Conservation (phyloP, 2,888 invertebrate genomes). For the Odiellus spinosus region DNA sequence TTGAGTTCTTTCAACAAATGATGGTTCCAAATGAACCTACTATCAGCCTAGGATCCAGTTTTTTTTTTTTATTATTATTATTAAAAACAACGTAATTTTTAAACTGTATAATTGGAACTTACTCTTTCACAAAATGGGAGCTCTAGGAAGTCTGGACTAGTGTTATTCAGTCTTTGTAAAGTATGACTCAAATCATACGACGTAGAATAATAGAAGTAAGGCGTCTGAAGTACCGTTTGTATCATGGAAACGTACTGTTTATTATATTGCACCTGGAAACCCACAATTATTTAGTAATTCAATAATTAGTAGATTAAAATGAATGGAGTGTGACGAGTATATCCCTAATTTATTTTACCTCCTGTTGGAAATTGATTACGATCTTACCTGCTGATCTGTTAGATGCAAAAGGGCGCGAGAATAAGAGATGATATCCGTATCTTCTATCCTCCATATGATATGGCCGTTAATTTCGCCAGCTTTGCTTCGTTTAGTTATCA, state of each 20-base stretch:
- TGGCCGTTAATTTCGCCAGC: conserved; percentile 66
- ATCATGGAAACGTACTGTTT: conserved; percentile 69
- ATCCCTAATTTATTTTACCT: background rate
- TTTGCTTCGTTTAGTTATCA: conserved; percentile 67
- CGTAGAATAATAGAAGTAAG: conserved; percentile 83
- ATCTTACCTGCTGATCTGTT: conserved; percentile 52
- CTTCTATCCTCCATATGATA: conserved; percentile 58
- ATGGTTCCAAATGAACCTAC: conserved; percentile 85
- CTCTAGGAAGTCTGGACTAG: conserved; percentile 64
- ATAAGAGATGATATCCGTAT: conserved; percentile 53
- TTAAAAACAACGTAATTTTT: background rate
- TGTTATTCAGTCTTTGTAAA: conserved; percentile 68
- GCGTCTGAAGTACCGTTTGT: conserved; percentile 59
- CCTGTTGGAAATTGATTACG: conserved; percentile 1
- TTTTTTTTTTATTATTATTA: conserved; percentile 25
- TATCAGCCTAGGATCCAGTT: conserved; percentile 49
- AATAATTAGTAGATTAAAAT: background rate
- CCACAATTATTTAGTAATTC: background rate
- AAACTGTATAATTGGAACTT: conserved; percentile 13
- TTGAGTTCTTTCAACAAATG: conserved; percentile 54
- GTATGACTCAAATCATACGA: conserved; percentile 85
- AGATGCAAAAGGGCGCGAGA: conserved; percentile 67
- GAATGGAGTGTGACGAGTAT: background rate
- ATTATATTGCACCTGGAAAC: conserved; percentile 57
- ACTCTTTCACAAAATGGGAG: conserved; percentile 32